Base-by-base conservation (phyloP, 2,888 invertebrate genomes). In the Camponotus fellah region DNA sequence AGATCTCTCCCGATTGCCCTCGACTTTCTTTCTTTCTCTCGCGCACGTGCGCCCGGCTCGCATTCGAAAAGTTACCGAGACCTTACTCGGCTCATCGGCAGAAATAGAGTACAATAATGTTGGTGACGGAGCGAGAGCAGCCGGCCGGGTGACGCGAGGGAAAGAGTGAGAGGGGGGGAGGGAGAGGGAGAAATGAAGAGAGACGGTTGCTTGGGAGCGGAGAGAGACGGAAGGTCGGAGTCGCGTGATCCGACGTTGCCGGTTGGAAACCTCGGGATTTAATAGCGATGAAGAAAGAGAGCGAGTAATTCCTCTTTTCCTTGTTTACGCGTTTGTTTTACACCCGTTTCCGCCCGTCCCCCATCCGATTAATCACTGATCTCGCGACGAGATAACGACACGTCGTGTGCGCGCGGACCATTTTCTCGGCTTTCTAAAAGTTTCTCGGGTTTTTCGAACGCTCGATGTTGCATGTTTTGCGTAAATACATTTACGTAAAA, bases 51-150 rank as follows among this genome's bases (percentile, higher is more conserved):
- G 56, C 32, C 62, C 79, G 64, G 66, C 58, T 34, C 76, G 56
- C 74, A 32, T 88, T 85, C 83, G 83, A 53, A 79, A 84, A 85
- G 81, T 89, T 81, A 79, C 64, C 77, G 77, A 83, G 87, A 82
- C 46, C 58, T 65, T 72, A 62, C 65, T 69, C 66, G 81, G 74
- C 79, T 85, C 83, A 49, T 58, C 65, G 81, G 76, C 72, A 80
- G 86, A 88, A 88, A 86, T 85, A 88, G 83, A 88, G 83, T 69
- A 65, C 62, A 74, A 72, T 82, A 68, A 69, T 21, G 43, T 10
- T 40, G 68, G 12, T 49, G 71, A 10, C 58, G 32, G 17, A 43
- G 12, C 58, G 53, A 32, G 53, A 46, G 58, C 34, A 46, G n/a
- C n/a, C 32, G 21, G 10, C 40, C 10, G 3, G 10, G 64, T n/a